Percentiles rank a stretch among this genome's conserved stretches.
Conservation (phyloP, 2,888 invertebrate species). For the Elegia similella region DNA sequence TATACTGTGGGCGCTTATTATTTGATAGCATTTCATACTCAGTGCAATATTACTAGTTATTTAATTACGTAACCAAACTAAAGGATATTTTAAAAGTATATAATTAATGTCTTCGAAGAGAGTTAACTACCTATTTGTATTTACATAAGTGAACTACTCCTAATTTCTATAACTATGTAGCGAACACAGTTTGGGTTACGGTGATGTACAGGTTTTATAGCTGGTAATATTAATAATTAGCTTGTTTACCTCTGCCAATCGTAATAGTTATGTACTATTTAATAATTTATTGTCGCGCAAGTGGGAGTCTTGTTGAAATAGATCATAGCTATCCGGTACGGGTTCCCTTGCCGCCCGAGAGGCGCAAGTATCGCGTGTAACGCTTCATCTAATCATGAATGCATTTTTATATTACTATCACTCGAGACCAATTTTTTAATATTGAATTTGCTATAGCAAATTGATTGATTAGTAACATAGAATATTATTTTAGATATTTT, state of each 20-base stretch:
- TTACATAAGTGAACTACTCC: constrained; percentile 73
- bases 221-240: constrained; percentile 80
- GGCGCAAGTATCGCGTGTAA: constrained; percentile 38
- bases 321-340: constrained; percentile 78
- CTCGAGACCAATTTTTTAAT: constrained; percentile 79
- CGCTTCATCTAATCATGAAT: constrained; percentile 70
- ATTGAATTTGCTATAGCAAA: constrained; percentile 76
- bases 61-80: constrained; percentile 83
- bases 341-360: constrained; percentile 22
- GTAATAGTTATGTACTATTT: constrained; percentile 78
- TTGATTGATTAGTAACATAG: constrained; percentile 75
- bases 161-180: constrained; percentile 69
- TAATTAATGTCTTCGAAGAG: constrained; percentile 76
- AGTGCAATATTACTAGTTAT: constrained; percentile 83
- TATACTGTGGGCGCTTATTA: constrained; percentile 79
- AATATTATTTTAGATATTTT: constrained; percentile 79
- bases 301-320: constrained; percentile 74
- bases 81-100: constrained; percentile 77
- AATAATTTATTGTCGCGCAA: constrained; percentile 80
- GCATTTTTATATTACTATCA: constrained; percentile 73
- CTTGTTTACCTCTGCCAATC: constrained; percentile 82
- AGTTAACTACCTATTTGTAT: constrained; percentile 79
- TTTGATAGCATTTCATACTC: constrained; percentile 82
- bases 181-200: constrained; percentile 76
- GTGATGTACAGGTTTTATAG: constrained; percentile 79